These are phyloP conservation scores for Branchipolynoe longqiensis DNA, from an alignment of 2,888 invertebrate species.

Conservation along the genomic window DNA sequence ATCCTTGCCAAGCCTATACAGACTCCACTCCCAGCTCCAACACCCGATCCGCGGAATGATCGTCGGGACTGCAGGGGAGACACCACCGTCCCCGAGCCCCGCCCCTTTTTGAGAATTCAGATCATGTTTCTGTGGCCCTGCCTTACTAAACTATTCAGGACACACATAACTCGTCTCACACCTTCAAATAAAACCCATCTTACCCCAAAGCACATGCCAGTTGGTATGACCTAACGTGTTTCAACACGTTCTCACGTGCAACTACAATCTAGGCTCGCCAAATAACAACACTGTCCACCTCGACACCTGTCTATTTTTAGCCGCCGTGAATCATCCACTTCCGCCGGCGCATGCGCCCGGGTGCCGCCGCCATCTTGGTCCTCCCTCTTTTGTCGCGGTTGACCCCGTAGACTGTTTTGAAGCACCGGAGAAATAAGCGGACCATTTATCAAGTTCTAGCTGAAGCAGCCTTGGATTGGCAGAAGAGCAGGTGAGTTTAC, in stretches of 20 bases:
- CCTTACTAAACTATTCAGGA: too few species aligned
- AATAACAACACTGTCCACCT: background rate
- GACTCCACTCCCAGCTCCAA: too few species aligned
- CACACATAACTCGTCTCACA: too few species aligned
- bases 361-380: conserved; percentile 38
- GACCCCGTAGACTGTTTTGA: conserved; percentile 49
- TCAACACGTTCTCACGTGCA: background rate
- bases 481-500: conserved; percentile 31
- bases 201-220: too few species aligned
- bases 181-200: too few species aligned
- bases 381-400: conserved; percentile 56
- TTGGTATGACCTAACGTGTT: background rate
- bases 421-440: conserved; percentile 16
- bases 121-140: too few species aligned
- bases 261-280: background rate
- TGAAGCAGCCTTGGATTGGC: background rate
- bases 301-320: conserved; percentile 45
- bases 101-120: too few species aligned
- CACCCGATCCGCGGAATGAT: too few species aligned
- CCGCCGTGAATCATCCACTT: conserved; percentile 44
- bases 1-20: too few species aligned
- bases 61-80: too few species aligned
- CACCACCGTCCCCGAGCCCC: too few species aligned
- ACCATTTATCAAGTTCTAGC: background rate
- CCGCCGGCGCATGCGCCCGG: conserved; percentile 45